Evolutionary conservation across 2,888 invertebrate species (phyloP).

Genomic region (Apamea monoglypha): DNA sequence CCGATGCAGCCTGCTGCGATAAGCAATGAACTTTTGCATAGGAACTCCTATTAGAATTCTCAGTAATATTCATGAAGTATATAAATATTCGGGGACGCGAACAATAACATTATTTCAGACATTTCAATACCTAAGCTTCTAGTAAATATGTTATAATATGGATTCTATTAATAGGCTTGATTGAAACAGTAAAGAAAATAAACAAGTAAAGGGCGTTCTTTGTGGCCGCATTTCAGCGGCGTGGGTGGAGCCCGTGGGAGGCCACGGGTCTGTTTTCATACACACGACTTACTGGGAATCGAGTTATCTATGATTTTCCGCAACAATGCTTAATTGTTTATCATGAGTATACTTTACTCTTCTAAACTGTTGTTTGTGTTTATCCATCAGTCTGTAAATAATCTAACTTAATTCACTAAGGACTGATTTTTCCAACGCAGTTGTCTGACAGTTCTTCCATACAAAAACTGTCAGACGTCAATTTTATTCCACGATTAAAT

Average conservation of each 20-base stretch:
- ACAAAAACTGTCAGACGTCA: no score
- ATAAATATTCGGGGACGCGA: background rate
- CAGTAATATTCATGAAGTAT: background rate
- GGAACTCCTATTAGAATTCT: background rate
- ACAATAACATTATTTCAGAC: background rate
- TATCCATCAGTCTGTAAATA: slow-evolving; percentile 1
- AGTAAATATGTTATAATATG: background rate
- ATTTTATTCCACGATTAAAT: no score
- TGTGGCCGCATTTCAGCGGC: slow-evolving; percentile 9
- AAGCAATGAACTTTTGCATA: background rate
- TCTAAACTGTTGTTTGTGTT: slow-evolving; percentile 1
- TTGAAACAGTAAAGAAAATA: slow-evolving; percentile 39
- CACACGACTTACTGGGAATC: slow-evolving; percentile 20
- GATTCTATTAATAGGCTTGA: slow-evolving; percentile 33
- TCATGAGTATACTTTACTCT: slow-evolving; percentile 12
- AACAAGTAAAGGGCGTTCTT: slow-evolving; percentile 25
- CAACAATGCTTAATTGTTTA: slow-evolving; percentile 24
- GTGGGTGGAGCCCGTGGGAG: slow-evolving; percentile 53
- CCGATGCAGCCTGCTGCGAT: background rate
- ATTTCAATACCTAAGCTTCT: background rate
- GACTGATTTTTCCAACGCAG: no score
- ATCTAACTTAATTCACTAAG: slow-evolving; percentile 16
- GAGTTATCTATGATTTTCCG: slow-evolving; percentile 30
- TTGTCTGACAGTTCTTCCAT: no score
- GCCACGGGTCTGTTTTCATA: slow-evolving; percentile 30